These are phyloP conservation scores for Charanyca ferruginea DNA, from an alignment of 2,888 invertebrate genomes.

Conservation along the genomic window DNA sequence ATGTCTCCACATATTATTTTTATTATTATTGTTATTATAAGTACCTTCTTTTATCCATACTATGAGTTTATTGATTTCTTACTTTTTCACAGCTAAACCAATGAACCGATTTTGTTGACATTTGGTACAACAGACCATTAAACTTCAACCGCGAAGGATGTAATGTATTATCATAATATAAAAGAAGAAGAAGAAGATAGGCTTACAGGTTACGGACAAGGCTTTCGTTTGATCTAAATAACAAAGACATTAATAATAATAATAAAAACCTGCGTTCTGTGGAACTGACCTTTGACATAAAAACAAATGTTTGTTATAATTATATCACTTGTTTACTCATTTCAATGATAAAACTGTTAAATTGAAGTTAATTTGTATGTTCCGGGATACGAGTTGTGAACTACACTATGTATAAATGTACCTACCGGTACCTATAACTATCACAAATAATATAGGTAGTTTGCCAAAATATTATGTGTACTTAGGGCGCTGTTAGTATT, in stretches of 20 bases:
- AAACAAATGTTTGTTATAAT: constrained; percentile 4
- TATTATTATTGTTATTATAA: too few species aligned
- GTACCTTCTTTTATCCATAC: too few species aligned
- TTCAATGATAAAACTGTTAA: neutral
- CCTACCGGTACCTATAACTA: too few species aligned
- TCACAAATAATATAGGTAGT: neutral
- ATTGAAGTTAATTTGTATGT: neutral
- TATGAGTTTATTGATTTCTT: too few species aligned
- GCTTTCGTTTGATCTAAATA: constrained; percentile 42
- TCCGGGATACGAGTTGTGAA: neutral
- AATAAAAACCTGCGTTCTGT: constrained; percentile 17
- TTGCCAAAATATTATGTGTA: neutral
- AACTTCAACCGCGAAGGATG: too few species aligned
- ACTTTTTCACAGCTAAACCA: too few species aligned
- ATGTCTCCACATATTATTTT: too few species aligned
- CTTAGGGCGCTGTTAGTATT: too few species aligned
- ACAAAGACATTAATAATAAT: constrained; percentile 36
- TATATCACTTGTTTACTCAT: neutral
- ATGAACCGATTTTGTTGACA: too few species aligned
- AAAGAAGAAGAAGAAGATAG: neutral
- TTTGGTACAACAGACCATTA: too few species aligned
- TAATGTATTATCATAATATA: too few species aligned
- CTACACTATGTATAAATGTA: neutral
- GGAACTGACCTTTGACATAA: constrained; percentile 29
- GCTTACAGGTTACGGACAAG: constrained; percentile 24